Evolutionary conservation across 2,888 invertebrate genomes (phyloP).

Genomic region (Aproaerema taeniolella): DNA sequence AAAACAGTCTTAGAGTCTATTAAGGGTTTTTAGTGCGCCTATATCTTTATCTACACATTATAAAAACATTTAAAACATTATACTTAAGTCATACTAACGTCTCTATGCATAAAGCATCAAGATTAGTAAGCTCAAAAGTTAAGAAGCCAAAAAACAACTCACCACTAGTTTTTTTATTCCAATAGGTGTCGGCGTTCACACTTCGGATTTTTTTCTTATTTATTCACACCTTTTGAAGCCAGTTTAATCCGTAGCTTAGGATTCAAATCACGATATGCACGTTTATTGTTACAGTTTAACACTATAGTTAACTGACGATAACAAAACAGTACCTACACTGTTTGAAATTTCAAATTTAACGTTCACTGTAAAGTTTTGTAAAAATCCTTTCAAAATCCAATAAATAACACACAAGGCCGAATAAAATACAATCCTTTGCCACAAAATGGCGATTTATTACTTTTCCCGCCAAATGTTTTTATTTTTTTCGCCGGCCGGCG

Average conservation of each 20-base stretch:
- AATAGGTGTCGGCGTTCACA: constrained; percentile 28
- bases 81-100: too few species aligned
- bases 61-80: too few species aligned
- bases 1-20: too few species aligned
- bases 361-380: constrained; percentile 3
- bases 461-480: constrained; percentile 59
- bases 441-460: constrained; percentile 9
- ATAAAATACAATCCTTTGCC: constrained; percentile 15
- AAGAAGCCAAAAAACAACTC: constrained; percentile 12
- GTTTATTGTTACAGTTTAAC: constrained; percentile 10
- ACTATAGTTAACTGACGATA: constrained; percentile 8
- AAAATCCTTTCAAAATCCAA: neutral
- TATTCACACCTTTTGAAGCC: constrained; percentile 20
- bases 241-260: constrained; percentile 37
- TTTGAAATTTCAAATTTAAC: constrained; percentile 2
- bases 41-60: too few species aligned
- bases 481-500: constrained; percentile 22
- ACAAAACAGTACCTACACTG: constrained; percentile 12
- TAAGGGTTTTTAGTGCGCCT: too few species aligned
- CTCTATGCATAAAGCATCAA: constrained; percentile 1
- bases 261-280: constrained; percentile 29
- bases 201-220: constrained; percentile 32
- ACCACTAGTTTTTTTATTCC: constrained; percentile 16
- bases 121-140: neutral
- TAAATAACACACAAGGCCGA: constrained; percentile 2